Percentiles rank a stretch among this genome's conserved stretches.
Evolutionary conservation across 1,140 invertebrate species (phyloP).

Genomic region (Temnothorax longispinosus): DNA sequence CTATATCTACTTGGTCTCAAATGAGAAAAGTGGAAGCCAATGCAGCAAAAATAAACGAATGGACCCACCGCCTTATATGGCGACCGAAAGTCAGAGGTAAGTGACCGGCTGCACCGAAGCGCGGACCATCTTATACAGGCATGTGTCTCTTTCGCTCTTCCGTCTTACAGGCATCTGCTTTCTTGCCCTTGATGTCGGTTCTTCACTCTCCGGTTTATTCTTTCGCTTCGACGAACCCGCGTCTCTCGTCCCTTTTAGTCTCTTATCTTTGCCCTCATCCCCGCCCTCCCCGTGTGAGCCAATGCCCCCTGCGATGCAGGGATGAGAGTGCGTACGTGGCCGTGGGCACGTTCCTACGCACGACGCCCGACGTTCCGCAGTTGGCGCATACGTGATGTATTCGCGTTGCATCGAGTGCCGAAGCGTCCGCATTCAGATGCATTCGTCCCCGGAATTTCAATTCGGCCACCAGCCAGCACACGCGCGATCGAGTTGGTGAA

Average conservation of each 20-base stretch:
- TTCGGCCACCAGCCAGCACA: neutral
- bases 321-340: constrained; percentile 5
- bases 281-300: too few relatives aligned
- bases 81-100: constrained; percentile 47
- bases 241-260: neutral
- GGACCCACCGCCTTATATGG: constrained; percentile 17
- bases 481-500: neutral
- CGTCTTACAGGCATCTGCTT: constrained; percentile 7
- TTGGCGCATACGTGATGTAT: constrained; percentile 40
- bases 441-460: constrained; percentile 36
- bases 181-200: neutral
- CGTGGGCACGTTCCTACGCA: constrained; percentile 48
- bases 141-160: neutral
- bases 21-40: constrained; percentile 3
- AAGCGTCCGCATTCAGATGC: constrained; percentile 36
- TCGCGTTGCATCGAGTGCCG: constrained; percentile 13
- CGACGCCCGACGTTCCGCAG: constrained; percentile 27
- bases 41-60: constrained; percentile 20
- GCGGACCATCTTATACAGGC: constrained; percentile 4
- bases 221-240: constrained; percentile 29
- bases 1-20: neutral
- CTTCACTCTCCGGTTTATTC: neutral
- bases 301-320: neutral
- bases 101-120: constrained; percentile 23
- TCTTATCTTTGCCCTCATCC: neutral